A percentile compares a stretch with the other conserved stretches of the same genome.
Conservation (phyloP, 2,797 vertebrate species). For the Nannoperca australis region DNA sequence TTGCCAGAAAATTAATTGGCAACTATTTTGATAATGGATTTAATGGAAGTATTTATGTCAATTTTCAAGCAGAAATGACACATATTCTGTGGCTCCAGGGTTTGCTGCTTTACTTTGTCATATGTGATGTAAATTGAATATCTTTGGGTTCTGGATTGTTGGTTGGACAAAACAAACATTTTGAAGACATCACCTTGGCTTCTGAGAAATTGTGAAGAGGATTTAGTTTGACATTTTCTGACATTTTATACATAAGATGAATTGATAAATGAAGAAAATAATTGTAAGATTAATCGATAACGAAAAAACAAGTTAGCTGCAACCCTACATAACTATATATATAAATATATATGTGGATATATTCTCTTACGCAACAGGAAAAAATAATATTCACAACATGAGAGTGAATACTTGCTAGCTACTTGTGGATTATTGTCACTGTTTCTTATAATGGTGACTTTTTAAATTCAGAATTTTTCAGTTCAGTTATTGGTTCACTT, state of each 20-base stretch:
- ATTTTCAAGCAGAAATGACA: background rate
- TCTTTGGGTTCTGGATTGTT: background rate
- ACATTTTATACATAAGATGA: background rate
- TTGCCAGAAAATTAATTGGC: background rate
- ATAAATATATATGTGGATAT: too few relatives aligned
- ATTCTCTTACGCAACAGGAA: background rate
- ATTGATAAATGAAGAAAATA: too few relatives aligned
- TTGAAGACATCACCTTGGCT: background rate
- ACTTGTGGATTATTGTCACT: background rate
- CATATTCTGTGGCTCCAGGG: background rate
- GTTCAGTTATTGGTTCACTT: background rate
- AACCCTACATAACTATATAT: too few relatives aligned
- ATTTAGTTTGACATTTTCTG: background rate
- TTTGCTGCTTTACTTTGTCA: background rate
- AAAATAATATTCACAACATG: background rate
- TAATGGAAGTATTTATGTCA: background rate
- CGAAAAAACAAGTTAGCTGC: too few relatives aligned
- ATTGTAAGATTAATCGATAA: too few relatives aligned
- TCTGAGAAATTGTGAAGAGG: background rate
- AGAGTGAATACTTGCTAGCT: background rate
- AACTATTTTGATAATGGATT: background rate
- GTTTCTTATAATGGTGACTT: background rate
- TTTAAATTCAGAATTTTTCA: background rate
- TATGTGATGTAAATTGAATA: background rate
- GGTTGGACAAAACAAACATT: background rate